Conservation (phyloP, 2,797 vertebrate species). For the Heteromormyrus szaboi region DNA sequence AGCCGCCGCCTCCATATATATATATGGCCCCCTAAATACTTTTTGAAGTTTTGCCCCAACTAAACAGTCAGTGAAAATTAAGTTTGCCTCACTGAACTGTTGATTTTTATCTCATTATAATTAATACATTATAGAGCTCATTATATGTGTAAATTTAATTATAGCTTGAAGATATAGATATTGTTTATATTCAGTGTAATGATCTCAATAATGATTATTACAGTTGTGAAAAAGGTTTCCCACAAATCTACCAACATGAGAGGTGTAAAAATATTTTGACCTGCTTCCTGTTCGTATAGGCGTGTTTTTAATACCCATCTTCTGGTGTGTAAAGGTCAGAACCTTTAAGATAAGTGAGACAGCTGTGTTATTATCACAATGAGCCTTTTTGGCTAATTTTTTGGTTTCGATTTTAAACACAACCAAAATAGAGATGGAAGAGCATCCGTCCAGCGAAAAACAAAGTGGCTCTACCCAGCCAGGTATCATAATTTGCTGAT, state of each 20-base stretch:
- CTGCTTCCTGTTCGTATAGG: neutral
- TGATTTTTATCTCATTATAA: neutral
- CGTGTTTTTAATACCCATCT: neutral
- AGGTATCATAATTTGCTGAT: neutral
- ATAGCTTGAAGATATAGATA: neutral
- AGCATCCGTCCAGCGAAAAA: neutral
- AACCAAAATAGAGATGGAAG: neutral
- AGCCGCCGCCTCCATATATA: neutral
- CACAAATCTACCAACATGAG: neutral
- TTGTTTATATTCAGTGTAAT: neutral
- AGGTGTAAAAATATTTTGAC: conserved; percentile 1
- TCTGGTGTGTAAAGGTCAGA: neutral
- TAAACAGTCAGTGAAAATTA: neutral
- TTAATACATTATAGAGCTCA: neutral
- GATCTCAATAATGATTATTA: neutral
- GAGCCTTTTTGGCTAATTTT: neutral
- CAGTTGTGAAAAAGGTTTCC: neutral
- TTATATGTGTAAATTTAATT: neutral
- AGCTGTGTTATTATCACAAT: neutral
- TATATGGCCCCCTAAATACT: neutral
- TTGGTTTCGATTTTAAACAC: neutral
- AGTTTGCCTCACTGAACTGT: neutral
- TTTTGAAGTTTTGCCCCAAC: neutral
- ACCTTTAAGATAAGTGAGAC: neutral
- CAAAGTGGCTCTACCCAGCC: neutral